Conservation (phyloP, 2,797 vertebrate species). For the Centropyge bicolor region DNA sequence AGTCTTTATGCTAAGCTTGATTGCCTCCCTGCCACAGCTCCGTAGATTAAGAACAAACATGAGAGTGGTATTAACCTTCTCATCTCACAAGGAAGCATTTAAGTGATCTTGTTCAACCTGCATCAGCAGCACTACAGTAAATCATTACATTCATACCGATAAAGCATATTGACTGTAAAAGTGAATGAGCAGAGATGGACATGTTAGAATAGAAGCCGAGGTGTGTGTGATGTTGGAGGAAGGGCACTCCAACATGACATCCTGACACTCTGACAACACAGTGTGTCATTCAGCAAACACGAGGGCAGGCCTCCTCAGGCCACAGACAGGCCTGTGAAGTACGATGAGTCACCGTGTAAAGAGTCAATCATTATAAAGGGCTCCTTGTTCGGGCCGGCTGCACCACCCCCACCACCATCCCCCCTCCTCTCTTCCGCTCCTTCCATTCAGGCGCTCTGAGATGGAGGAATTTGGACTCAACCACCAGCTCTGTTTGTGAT, state of each 20-base stretch:
- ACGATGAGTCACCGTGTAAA: conserved; percentile 71
- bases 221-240: not conserved
- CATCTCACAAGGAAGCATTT: not conserved
- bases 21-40: too few relatives aligned
- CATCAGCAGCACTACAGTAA: too few relatives aligned
- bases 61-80: too few relatives aligned
- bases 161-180: not conserved
- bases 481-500: conserved; percentile 30
- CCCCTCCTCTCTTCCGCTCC: conserved; percentile 19
- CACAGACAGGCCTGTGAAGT: conserved; percentile 62
- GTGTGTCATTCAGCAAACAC: conserved; percentile 74
- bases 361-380: conserved; percentile 74
- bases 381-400: conserved; percentile 69
- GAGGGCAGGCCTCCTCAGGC: conserved; percentile 62
- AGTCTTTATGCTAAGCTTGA: too few relatives aligned
- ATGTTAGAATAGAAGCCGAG: not conserved
- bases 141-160: not conserved
- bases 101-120: not conserved
- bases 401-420: not conserved
- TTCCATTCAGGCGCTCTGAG: conserved; percentile 42
- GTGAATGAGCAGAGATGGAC: not conserved
- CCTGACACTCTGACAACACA: conserved; percentile 67
- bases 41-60: too few relatives aligned
- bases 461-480: conserved; percentile 43
- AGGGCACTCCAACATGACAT: conserved; percentile 43